A percentile compares a stretch with the other conserved stretches of the same genome.
Conservation (phyloP, 2,113 vertebrate genomes). For the Spea bombifrons region DNA sequence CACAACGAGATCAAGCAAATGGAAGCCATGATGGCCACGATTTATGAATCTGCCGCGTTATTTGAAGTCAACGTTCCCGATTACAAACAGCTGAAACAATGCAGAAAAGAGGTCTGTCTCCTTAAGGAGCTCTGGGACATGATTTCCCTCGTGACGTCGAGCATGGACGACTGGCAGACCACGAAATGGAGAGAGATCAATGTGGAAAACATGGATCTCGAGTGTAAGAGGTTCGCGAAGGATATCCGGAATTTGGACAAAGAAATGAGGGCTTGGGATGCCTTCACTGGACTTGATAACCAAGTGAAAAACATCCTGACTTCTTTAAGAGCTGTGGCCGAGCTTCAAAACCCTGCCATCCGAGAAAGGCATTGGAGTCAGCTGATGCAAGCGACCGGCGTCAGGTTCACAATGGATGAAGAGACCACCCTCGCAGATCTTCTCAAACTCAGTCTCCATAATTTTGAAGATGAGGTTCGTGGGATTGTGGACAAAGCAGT, state of each 20-base stretch:
- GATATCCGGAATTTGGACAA: constrained; percentile 81
- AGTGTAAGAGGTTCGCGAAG: constrained; percentile 83
- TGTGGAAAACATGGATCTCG: constrained; percentile 85
- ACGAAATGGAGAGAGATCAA: constrained; percentile 82
- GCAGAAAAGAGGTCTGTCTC: constrained; percentile 74
- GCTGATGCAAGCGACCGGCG: constrained; percentile 79
- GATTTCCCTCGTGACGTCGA: constrained; percentile 72
- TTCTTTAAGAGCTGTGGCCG: constrained; percentile 80
- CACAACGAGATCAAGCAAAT: constrained; percentile 76
- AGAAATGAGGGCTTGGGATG: constrained; percentile 82
- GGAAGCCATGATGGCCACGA: constrained; percentile 77
- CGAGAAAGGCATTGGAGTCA: constrained; percentile 87
- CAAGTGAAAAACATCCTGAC: constrained; percentile 79
- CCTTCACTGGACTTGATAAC: constrained; percentile 79
- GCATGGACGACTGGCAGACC: constrained; percentile 76
- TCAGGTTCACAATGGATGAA: constrained; percentile 77
- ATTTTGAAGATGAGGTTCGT: constrained; percentile 85
- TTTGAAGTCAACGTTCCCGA: constrained; percentile 88
- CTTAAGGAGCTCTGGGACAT: constrained; percentile 88
- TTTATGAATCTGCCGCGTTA: constrained; percentile 77
- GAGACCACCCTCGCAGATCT: constrained; percentile 82
- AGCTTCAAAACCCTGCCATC: constrained; percentile 87
- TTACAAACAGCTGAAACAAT: constrained; percentile 83
- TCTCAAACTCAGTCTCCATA: constrained; percentile 82
- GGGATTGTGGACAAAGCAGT: constrained; percentile 86